Evolutionary conservation across 2,113 vertebrate species (phyloP).

Genomic region (Bucco capensis): DNA sequence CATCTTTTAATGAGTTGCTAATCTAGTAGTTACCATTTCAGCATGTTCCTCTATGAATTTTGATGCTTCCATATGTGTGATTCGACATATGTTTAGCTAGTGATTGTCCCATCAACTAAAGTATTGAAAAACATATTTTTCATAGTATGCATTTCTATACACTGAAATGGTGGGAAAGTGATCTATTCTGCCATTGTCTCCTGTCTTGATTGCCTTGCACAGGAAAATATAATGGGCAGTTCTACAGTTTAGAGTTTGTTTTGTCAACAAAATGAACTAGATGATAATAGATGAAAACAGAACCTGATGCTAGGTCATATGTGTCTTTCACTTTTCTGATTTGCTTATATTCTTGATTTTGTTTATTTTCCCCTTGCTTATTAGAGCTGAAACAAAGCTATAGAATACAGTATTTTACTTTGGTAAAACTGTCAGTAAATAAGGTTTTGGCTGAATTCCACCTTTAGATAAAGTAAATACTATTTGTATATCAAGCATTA

Average conservation of each 20-base stretch:
- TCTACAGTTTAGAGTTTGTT: not conserved
- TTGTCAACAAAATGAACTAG: not conserved
- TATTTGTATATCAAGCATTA: not conserved
- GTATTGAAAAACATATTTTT: not conserved
- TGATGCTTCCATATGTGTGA: not conserved
- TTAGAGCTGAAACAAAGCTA: not conserved
- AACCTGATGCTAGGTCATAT: not conserved
- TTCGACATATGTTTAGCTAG: not conserved
- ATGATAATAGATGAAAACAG: not conserved
- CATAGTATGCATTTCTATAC: not conserved
- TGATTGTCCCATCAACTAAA: not conserved
- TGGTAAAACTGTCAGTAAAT: not conserved
- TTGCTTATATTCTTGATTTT: not conserved
- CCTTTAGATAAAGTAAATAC: not conserved
- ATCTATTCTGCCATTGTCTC: not conserved
- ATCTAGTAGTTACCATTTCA: not conserved
- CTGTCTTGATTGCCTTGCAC: not conserved
- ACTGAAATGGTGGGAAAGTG: not conserved
- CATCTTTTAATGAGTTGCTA: conserved; percentile 31
- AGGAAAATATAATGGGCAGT: not conserved
- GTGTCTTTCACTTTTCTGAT: not conserved
- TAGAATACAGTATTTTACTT: not conserved
- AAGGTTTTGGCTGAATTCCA: not conserved
- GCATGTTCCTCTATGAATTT: not conserved
- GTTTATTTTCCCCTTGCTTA: not conserved